Conservation (phyloP, 64 coral and sea anemone genomes). For the Montipora efflorescens region DNA sequence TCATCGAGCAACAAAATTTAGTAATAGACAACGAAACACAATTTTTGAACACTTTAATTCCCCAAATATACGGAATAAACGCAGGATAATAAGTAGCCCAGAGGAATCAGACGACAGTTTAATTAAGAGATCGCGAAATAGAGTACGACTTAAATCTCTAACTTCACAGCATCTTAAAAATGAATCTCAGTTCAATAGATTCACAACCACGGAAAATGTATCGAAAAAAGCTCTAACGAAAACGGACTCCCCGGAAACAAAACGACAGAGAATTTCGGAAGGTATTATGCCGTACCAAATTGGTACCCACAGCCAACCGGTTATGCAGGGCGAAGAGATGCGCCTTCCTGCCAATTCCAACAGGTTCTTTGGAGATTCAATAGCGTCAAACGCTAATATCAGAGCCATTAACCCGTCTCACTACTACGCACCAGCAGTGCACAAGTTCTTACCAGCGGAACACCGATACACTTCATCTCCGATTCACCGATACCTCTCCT, state of each 20-base stretch:
- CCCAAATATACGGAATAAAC: neutral
- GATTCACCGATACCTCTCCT: slow-evolving; percentile 71
- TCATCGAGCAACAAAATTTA: neutral
- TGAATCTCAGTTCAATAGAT: neutral
- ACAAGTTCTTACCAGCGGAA: slow-evolving; percentile 32
- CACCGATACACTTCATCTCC: slow-evolving; percentile 45
- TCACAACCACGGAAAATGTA: neutral
- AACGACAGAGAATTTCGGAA: neutral
- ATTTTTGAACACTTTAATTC: neutral
- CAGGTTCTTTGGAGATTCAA: slow-evolving; percentile 11
- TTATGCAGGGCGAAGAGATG: neutral
- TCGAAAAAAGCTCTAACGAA: neutral
- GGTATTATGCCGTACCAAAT: neutral
- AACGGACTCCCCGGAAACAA: neutral
- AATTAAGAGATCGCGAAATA: slow-evolving; percentile 29
- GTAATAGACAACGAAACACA: neutral
- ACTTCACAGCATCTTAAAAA: neutral
- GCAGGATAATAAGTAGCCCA: neutral
- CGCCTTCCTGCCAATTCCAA: neutral
- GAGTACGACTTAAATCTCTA: slow-evolving; percentile 2
- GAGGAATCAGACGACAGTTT: neutral
- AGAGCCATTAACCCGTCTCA: neutral
- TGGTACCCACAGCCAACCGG: neutral
- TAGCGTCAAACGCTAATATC: neutral
- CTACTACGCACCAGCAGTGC: slow-evolving; percentile 14